Percentiles rank a stretch among this genome's conserved stretches.
These are phyloP conservation scores for Steinernema carpocapsae DNA, from an alignment of 2,888 invertebrate species.

Conservation along the genomic window DNA sequence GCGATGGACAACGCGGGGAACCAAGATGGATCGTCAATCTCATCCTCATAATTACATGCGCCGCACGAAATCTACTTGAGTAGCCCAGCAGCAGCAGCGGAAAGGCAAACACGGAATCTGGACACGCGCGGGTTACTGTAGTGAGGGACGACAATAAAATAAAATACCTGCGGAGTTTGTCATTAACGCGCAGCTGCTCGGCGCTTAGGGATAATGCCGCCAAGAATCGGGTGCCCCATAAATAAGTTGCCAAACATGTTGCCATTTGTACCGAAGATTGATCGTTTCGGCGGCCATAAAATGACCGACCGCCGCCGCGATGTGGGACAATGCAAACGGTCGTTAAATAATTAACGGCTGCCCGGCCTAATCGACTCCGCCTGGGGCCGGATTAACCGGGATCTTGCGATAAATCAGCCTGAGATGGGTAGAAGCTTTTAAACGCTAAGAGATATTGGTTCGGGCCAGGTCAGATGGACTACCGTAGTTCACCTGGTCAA, in stretches of 20 bases:
- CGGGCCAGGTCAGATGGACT: too few relatives aligned
- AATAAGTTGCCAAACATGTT: constrained; percentile 27
- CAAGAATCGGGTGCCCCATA: not conserved
- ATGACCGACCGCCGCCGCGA: not conserved
- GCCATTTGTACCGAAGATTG: constrained; percentile 33
- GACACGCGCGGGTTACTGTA: too few relatives aligned
- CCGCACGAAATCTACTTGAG: not conserved
- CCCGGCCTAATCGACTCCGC: not conserved
- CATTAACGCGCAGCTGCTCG: not conserved
- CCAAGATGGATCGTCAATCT: constrained; percentile 8
- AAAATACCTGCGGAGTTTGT: not conserved
- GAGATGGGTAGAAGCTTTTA: not conserved
- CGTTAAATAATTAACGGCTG: not conserved
- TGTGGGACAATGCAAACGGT: not conserved
- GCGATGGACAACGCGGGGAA: not conserved
- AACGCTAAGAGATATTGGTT: not conserved
- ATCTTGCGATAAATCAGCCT: not conserved
- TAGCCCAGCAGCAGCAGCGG: not conserved
- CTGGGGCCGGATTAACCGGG: not conserved
- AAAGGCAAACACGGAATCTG: too few relatives aligned
- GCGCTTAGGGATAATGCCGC: not conserved
- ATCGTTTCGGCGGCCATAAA: constrained; percentile 13
- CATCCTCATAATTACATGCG: not conserved
- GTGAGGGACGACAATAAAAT: too few relatives aligned
- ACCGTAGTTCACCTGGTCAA: too few relatives aligned